Evolutionary conservation across 2,888 invertebrate species (phyloP), one percentile per base, ranked within the genome.

Genomic region (Calameuta idolon): DNA sequence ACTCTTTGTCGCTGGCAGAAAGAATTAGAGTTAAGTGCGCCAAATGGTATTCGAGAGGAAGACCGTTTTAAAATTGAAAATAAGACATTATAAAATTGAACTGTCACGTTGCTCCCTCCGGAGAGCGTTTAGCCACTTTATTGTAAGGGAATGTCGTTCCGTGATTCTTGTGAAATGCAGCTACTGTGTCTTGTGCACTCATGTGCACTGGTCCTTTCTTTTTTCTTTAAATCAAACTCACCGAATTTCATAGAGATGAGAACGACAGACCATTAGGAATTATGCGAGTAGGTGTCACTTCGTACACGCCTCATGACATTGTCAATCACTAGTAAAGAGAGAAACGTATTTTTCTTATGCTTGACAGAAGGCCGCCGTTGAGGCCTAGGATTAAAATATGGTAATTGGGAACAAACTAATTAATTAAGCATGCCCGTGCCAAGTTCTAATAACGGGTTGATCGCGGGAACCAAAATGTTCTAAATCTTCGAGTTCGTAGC

Each of bases 321-420:
- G 78, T 89, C 90, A 89, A 86, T 90, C 89, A 90, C 80, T 89
- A 89, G 90, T 90, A 89, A 90, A 74, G 35, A 71, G 85, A 82
- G 81, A 82, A 83, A 85, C 87, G 83, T 89, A 89, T 91, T 91
- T 90, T 91, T 91, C 89, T 94, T 93, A 92, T 93, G 93, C 93
- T 94, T 91, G 90, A 91, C 89, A 95, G 95, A 94, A 95, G 96
- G 95, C 96, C 96, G 93, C 95, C 95, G 92, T 94, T 96, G 92
- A 96, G 96, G 94, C 96, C 97, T 94, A 95, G 97, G 96, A 96
- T 97, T 93, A 95, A 95, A 94, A 95, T 97, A 95, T 97, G 97
- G 97, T 97, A 97, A 97, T 93, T 93, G 93, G 86, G 77, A 79
- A 77, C n/a, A 74, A 78, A 69, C 80, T 79, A 77, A 77, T 82